A percentile compares a stretch with the other conserved stretches of the same genome.
These are phyloP conservation scores for Drosophila subobscura DNA, from an alignment of 1,140 invertebrate species.

Conservation along the genomic window DNA sequence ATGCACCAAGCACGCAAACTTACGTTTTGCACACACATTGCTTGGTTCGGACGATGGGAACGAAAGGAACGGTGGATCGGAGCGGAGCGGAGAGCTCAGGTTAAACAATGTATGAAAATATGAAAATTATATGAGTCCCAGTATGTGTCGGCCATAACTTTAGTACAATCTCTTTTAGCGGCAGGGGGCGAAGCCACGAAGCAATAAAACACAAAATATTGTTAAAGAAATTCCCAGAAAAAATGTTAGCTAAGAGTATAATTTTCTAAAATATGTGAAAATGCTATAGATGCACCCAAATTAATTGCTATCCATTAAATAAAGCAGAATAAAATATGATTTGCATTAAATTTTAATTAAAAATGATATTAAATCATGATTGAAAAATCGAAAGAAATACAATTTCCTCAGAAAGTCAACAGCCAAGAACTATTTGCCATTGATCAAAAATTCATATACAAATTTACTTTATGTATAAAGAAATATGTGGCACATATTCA, in stretches of 20 bases:
- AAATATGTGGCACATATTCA: not conserved
- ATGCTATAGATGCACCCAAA: not conserved
- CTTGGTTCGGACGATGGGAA: conserved; percentile 23
- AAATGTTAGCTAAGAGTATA: conserved; percentile 5
- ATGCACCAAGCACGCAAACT: conserved; percentile 78
- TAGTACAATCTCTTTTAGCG: conserved; percentile 59
- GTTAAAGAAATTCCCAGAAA: not conserved
- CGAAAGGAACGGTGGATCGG: conserved; percentile 30
- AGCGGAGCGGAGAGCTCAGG: conserved; percentile 7
- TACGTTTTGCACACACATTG: conserved; percentile 81
- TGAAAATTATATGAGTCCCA: conserved; percentile 78
- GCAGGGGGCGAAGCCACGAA: not conserved
- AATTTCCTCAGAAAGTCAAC: not conserved
- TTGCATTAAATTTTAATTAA: too few species aligned
- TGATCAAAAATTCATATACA: not conserved
- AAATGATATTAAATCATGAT: not conserved
- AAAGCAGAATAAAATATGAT: not conserved
- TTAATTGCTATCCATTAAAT: not conserved
- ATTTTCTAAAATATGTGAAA: not conserved
- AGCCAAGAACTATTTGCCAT: conserved; percentile 1
- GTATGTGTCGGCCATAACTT: conserved; percentile 78
- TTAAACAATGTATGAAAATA: conserved; percentile 81
- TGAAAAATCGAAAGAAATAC: too few species aligned
- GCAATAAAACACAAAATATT: conserved; percentile 22
- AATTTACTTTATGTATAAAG: not conserved